These are phyloP conservation scores for Danaus plexippus DNA, from an alignment of 1,140 invertebrate species.

Conservation along the genomic window DNA sequence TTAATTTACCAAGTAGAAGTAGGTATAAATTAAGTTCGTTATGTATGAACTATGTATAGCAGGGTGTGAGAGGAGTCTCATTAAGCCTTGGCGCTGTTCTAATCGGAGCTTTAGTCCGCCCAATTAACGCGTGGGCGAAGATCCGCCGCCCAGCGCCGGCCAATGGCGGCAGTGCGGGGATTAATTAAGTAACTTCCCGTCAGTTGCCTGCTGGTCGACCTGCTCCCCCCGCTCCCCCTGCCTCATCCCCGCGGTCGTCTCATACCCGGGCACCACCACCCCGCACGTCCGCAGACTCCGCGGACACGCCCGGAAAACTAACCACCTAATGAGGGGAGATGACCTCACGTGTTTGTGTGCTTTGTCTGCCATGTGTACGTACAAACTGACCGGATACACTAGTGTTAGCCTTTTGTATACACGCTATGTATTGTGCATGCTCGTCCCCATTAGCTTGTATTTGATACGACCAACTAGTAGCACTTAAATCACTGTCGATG, in stretches of 20 bases:
- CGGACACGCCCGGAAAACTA: constrained; percentile 71
- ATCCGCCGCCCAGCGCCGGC: constrained; percentile 51
- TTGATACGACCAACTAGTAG: constrained; percentile 12
- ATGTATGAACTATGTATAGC: too few species aligned
- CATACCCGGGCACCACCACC: constrained; percentile 23
- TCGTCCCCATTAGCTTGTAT: constrained; percentile 20
- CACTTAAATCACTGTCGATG: constrained; percentile 4
- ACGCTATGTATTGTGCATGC: constrained; percentile 49
- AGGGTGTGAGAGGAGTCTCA: constrained; percentile 39
- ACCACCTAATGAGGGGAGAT: constrained; percentile 71
- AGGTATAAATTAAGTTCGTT: too few species aligned
- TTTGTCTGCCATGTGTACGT: constrained; percentile 62
- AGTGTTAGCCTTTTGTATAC: constrained; percentile 55
- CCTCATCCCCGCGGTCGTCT: too few species aligned
- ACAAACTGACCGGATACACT: constrained; percentile 48
- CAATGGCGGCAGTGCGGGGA: constrained; percentile 64
- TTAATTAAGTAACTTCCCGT: constrained; percentile 68
- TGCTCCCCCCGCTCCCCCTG: constrained; percentile 25
- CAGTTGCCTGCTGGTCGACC: constrained; percentile 20
- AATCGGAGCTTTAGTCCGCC: constrained; percentile 51
- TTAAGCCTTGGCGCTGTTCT: constrained; percentile 49
- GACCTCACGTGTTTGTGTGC: constrained; percentile 67
- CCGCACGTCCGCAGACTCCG: constrained; percentile 58
- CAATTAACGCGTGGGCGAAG: constrained; percentile 69
- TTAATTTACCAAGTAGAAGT: too few species aligned